Base-by-base conservation (phyloP, 2,888 invertebrate genomes). In the Ariolimax columbianus region DNA sequence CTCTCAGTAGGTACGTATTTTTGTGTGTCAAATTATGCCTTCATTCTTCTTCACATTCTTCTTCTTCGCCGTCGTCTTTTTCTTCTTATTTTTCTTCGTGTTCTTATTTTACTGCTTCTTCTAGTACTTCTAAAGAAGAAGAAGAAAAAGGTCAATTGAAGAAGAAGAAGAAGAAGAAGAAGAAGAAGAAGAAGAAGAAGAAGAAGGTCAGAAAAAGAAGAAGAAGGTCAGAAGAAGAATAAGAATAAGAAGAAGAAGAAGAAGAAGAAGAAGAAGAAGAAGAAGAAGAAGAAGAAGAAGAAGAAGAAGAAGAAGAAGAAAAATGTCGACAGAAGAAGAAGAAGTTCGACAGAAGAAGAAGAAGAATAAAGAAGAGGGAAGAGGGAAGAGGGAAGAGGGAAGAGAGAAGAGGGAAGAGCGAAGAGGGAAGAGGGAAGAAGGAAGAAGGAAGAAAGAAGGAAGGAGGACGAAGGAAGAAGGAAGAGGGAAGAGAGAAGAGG, bases 131-230 rank as follows among this genome's bases (percentile, higher is more conserved):
- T n/a, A n/a, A n/a, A n/a, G n/a, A n/a, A n/a, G n/a, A 47, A 51
- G 77, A 77, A 33, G 55, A 30, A n/a, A 47, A 47, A 77, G 51
- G 33, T 38, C 63, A 47, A 80, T 63, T 30, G 80, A 80, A 68
- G 43, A 66, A 43, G 80, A 80, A 47, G 43, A 40, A 68, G 70
- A 68, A 38, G 43, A 30, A 43, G 40, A 33, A 36, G 55, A 26
- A 73, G 38, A 55, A 38, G 38, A 59, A 73, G 55, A 72, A 4
- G 36, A 38, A 51, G 33, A 36, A 19, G n/a, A n/a, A n/a, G n/a
- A n/a, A n/a, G n/a, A n/a, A n/a, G n/a, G 43, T 38, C 40, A 59
- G 14, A 40, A 11, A 38, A 19, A 59, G 63, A 75, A 19, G 55
- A 23, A 59, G 30, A n/a, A 30, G 36, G 59, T 75, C 9, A n/a